Conservation (phyloP, 2,797 vertebrate species). For the Tamandua tetradactyla region DNA sequence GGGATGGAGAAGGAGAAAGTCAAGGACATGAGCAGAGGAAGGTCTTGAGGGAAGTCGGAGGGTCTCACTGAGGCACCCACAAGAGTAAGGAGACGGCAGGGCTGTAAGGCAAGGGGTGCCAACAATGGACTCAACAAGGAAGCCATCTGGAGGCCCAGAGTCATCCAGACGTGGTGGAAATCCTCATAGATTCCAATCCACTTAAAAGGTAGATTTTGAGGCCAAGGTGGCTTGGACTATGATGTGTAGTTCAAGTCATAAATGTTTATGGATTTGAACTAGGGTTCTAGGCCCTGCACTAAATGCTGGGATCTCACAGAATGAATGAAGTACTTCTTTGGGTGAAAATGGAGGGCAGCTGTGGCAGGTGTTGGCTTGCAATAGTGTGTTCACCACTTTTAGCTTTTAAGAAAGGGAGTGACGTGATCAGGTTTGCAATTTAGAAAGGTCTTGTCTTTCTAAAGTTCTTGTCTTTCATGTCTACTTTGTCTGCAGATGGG, state of each 20-base stretch:
- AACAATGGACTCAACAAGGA: not conserved
- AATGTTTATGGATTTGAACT: not conserved
- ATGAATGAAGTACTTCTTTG: not conserved
- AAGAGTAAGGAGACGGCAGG: not conserved
- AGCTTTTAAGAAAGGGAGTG: not conserved
- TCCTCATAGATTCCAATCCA: not conserved
- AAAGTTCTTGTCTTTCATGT: too few species aligned
- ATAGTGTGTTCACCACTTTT: not conserved
- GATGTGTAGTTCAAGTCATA: constrained; percentile 29
- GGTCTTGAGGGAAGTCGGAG: not conserved
- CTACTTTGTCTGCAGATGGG: not conserved
- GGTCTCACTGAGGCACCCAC: too few species aligned
- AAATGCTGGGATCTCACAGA: not conserved
- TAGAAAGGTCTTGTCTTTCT: too few species aligned
- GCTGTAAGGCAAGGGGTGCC: too few species aligned
- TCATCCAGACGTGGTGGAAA: not conserved
- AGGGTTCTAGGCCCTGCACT: not conserved
- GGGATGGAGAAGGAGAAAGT: not conserved
- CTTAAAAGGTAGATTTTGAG: not conserved
- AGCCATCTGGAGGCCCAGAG: not conserved
- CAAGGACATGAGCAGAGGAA: not conserved
- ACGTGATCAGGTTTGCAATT: not conserved
- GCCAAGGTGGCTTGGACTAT: not conserved
- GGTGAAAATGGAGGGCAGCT: not conserved
- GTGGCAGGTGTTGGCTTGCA: not conserved